Evolutionary conservation across 1,140 invertebrate genomes (phyloP).

Genomic region (Penaeus indicus): DNA sequence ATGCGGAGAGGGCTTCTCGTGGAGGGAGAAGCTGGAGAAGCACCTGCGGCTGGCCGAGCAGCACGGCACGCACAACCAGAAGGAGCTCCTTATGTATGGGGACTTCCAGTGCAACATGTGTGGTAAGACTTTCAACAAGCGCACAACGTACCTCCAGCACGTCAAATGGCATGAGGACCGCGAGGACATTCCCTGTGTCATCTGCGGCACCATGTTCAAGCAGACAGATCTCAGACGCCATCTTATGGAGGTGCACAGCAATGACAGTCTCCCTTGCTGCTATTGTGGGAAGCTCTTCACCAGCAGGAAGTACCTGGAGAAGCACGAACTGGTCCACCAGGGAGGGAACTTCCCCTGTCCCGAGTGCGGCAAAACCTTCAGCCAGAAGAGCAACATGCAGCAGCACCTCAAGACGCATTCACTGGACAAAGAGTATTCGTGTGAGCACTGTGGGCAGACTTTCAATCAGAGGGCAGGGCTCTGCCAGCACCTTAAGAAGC

Average conservation of each 20-base stretch:
- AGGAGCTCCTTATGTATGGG: constrained; percentile 65
- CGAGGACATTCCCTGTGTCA: constrained; percentile 66
- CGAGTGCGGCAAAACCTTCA: constrained; percentile 91
- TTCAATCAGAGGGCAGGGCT: constrained; percentile 64
- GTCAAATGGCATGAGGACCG: constrained; percentile 66
- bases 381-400: constrained; percentile 91
- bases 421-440: constrained; percentile 86
- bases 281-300: constrained; percentile 66
- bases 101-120: constrained; percentile 67
- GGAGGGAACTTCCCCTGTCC: constrained; percentile 82
- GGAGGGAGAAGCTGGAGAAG: constrained; percentile 66
- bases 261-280: constrained; percentile 65
- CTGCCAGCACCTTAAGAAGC: constrained; percentile 66
- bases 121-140: constrained; percentile 66
- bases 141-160: constrained; percentile 64
- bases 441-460: constrained; percentile 82
- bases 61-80: constrained; percentile 66
- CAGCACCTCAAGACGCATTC: constrained; percentile 91
- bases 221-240: constrained; percentile 64
- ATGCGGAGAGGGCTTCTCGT: constrained; percentile 65
- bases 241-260: constrained; percentile 66
- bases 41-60: constrained; percentile 65
- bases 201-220: constrained; percentile 66
- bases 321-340: constrained; percentile 65
- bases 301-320: constrained; percentile 64